Evolutionary conservation across 2,888 invertebrate species (phyloP), one percentile per base, ranked within the genome.

Genomic region (Molorchus minor): DNA sequence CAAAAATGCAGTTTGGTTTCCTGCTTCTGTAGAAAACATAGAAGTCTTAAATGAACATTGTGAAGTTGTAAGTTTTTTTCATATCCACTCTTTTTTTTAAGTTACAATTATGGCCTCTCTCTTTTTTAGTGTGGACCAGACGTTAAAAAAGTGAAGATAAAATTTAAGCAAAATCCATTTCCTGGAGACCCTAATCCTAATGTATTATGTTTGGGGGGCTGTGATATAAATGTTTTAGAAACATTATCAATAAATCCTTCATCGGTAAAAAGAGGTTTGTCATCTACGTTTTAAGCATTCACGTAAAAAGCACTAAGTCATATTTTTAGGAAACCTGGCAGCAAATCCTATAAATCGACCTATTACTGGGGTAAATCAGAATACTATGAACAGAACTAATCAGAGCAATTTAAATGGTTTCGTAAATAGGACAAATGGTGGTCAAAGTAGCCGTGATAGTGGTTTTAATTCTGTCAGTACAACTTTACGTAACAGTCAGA

Each of bases 1-100:
- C 75, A 90, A 85, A 72, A 89, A 91, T 75, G 88, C 86, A 0
- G 82, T 94, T 35, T 96, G 96, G 96, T 82, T 96, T 40, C 90
- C 94, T 0, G 52, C 57, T n/a, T 81, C 83, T n/a, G 86, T 94
- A 0, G 86, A 88, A 71, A 84, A 85, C 2, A 82, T 90, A 1
- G 83, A 85, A 69, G 86, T 91, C 3, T 77, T 86, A 29, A 82
- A 89, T 7, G 86, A 90, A 35, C 81, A 82, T n/a, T 95, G 95
- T 78, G 72, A 75, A 36, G 71, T 71, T 69, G 88, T 88, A 77
- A 78, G 67, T 57, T 35, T 54, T 30, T 84, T 35, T 35, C 35
- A 35, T 35, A n/a, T 35, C 12, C 1, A 35, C 5, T 4, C 7
- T n/a, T 12, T 12, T 33, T 33, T 1, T 41, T 47, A 5, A 43